Conservation (phyloP, 2,888 invertebrate genomes). For the Prenolepis imparis region DNA sequence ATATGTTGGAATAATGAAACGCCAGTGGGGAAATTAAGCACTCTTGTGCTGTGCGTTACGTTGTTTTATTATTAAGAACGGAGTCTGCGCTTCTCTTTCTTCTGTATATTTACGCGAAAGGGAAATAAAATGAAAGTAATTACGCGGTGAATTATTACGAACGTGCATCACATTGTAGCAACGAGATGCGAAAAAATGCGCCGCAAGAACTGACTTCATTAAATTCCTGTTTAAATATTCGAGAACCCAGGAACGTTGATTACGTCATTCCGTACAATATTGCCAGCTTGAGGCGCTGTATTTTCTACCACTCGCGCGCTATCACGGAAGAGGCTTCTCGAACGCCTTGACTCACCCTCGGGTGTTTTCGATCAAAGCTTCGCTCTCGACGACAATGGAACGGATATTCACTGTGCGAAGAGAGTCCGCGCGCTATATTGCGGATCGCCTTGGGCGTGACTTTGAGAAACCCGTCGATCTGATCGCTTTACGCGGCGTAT, state of each 20-base stretch:
- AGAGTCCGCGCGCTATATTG: constrained; percentile 67
- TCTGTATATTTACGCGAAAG: not conserved
- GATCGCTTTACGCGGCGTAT: constrained; percentile 35
- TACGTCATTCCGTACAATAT: constrained; percentile 48
- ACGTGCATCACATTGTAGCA: not conserved
- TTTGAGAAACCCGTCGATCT: constrained; percentile 62
- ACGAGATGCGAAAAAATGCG: constrained; percentile 24
- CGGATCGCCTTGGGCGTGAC: constrained; percentile 61
- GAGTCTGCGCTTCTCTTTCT: not conserved
- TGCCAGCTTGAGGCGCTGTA: constrained; percentile 45
- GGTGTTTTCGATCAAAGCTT: constrained; percentile 66
- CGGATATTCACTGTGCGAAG: constrained; percentile 67
- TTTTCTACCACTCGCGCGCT: constrained; percentile 43
- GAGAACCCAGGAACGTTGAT: constrained; percentile 27
- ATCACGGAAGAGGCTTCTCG: constrained; percentile 55
- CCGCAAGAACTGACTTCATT: constrained; percentile 11
- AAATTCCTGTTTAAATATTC: constrained; percentile 29
- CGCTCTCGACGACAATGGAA: constrained; percentile 67
- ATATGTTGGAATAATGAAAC: constrained; percentile 34
- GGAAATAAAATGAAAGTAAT: constrained; percentile 31
- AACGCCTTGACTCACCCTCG: constrained; percentile 61
- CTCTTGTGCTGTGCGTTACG: constrained; percentile 4
- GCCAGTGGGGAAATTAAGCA: constrained; percentile 37
- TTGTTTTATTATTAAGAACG: constrained; percentile 32
- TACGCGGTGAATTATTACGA: constrained; percentile 21